Evolutionary conservation across 53 echinoderm and acorn worm species (phyloP).

Genomic region (Glandiceps talaboti): DNA sequence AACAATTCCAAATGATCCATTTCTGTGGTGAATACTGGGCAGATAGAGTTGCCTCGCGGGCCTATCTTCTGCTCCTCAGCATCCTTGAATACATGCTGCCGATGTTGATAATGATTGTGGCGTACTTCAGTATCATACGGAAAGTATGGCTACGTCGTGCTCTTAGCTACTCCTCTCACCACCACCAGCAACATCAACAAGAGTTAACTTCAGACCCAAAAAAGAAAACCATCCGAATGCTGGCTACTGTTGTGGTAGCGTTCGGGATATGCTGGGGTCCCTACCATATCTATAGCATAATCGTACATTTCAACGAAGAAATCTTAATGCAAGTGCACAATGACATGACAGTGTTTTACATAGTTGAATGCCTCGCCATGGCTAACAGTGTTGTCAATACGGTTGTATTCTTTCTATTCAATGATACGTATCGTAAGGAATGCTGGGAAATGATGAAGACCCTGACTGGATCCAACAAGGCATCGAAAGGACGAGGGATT

Average conservation of each 20-base stretch:
- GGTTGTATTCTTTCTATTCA: conserved; percentile 77
- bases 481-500: conserved; percentile 13
- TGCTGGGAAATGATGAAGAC: conserved; percentile 30
- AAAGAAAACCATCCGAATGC: conserved; percentile 97
- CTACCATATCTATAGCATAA: conserved; percentile 59
- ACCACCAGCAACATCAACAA: conserved; percentile 43
- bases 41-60: conserved; percentile 19
- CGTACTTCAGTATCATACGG: conserved; percentile 74
- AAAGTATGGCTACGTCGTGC: conserved; percentile 85
- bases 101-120: conserved; percentile 57
- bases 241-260: conserved; percentile 80
- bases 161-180: conserved; percentile 69
- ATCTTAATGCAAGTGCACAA: conserved; percentile 20
- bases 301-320: conserved; percentile 35
- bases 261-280: conserved; percentile 92
- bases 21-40: conserved; percentile 50
- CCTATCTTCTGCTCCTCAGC: conserved; percentile 51
- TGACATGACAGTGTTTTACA: conserved; percentile 41
- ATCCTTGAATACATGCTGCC: conserved; percentile 68
- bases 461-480: conserved; percentile 22
- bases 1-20: conserved; percentile 22
- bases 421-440: conserved; percentile 80
- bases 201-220: conserved; percentile 50
- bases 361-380: conserved; percentile 83
- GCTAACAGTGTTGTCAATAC: conserved; percentile 81